Base-by-base conservation (phyloP, 2,888 invertebrate species). In the Patella pellucida region DNA sequence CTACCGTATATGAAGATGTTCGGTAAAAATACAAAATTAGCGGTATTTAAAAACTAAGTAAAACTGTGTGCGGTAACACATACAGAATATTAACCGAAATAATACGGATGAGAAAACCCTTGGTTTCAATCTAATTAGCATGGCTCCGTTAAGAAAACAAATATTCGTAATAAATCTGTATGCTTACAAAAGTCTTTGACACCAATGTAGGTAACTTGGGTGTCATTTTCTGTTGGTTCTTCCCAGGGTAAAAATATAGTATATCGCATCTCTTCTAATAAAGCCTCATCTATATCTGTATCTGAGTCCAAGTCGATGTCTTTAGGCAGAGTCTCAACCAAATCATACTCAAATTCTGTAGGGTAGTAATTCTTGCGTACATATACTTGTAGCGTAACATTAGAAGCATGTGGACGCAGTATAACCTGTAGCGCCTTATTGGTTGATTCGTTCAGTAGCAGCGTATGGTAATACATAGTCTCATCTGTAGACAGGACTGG, bases 151-250 rank as follows among this genome's bases (percentile, higher is more conserved):
- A 80, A 54, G 50, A 52, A 51, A 50, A 56, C 5, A 7, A 41
- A 52, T 41, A n/a, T 5, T 19, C 50, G 15, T n/a, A 27, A 23
- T 15, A 27, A 71, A 73, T 50, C 23, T n/a, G 15, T 50, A 31
- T 16, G 75, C 79, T 77, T 77, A 85, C 85, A 79, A 51, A 74
- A 75, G 52, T 77, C 68, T 51, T 80, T 79, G 23, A 86, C 52
- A n/a, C 85, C 86, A 52, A 86, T 68, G 67, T 81, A 83, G 56
- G 82, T 82, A n/a, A 73, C 75, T 4, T 82, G 83, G 23, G 69
- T 77, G 5, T 83, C 83, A 73, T 79, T 52, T 68, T 72, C 52
- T 19, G 80, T 72, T 15, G 83, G 68, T 2, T 76, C 52, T n/a
- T 75, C 75, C 11, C 75, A 71, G 9, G 78, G 72, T n/a, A 83